Base-by-base conservation (phyloP, 2,113 vertebrate species). In the Aegithalos caudatus region DNA sequence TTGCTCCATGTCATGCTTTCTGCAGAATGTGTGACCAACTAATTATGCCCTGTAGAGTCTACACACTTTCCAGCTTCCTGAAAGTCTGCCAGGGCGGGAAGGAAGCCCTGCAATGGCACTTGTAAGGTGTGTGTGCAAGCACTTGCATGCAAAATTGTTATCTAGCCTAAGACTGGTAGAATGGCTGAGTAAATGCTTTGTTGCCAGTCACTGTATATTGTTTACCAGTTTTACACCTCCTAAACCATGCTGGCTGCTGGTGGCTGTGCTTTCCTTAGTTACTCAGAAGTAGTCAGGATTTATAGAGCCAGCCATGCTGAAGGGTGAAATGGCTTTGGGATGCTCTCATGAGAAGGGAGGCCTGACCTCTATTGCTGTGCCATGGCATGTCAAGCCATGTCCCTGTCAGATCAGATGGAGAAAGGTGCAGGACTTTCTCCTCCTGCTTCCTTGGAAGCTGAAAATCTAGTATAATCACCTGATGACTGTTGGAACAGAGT, bases 281-380 rank as follows among this genome's bases (percentile, higher is more conserved):
- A 47, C 67, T 78, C 56, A 73, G 79, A 80, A 78, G 21, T 45
- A 56, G 37, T 8, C 11, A 50, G 17, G 18, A 72, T 84, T 81
- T 79, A 17, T 31, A 65, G 45, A 53, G 16, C 25, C 15, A 45
- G 35, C 12, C 21, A 5, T 33, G 17, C 23, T 62, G 50, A 74
- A 71, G 56, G 11, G 19, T 91, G 35, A 74, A 58, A 38, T 61
- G 27, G 14, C 35, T 67, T 66, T 72, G 24, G 48, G 31, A 42
- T 62, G 31, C 14, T 74, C 33, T 60, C 0, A 0, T 2, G 3
- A 35, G 35, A 73, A 44, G 33, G 92, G 40, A 13, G 16, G 6
- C 38, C 27, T 56, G 21, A 35, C 17, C 0, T 2, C 33, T 48
- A 5, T 37, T 2, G 5, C 60, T 77, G 14, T 51, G 35, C 57